Evolutionary conservation across 2,113 vertebrate genomes (phyloP), one percentile per base, ranked within the genome.

Genomic region (Eleginops maclovinus): DNA sequence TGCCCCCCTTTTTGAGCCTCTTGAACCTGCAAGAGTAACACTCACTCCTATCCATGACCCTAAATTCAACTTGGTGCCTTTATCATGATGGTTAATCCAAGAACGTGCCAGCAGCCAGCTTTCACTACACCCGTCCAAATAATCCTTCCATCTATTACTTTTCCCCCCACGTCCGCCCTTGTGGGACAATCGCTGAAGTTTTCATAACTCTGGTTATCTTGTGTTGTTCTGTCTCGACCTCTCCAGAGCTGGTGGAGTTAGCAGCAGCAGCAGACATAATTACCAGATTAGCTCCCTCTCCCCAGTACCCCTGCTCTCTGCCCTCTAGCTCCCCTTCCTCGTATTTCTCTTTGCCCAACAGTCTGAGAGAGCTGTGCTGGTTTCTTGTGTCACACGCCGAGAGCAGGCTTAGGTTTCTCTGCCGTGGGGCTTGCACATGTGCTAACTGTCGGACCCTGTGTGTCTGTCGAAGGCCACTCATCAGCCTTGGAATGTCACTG

Each of bases 271-370:
- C 74, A 55, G 58, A 80, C 67, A 31, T 81, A 69, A 88, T 91
- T 80, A 80, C 66, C 79, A 87, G 81, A 89, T 93, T 83, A 92
- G 77, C 79, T 66, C 8, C 69, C 72, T 72, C 77, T 77, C 66
- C 60, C 65, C 22, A 11, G 49, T 26, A 40, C 15, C 21, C 60
- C 5, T 8, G 13, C 75, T 69, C 73, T 60, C 69, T 31, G 41
- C 71, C 83, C 72, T 71, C 19, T 14, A 46, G 64, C 61, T 81
- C 59, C 50, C 67, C 67, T 31, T 31, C 28, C 28, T 31, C 28
- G 5, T 8, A 8, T 50, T 56, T 56, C 31, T 51, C 66, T 41
- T 13, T 71, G 49, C 72, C 56, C 65, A 7, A 61, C 44, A 51
- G 60, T 70, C 72, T 62, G 58, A 63, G 49, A 50, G 67, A 66